Evolutionary conservation across 1,140 invertebrate species (phyloP).

Genomic region (Saccostrea echinata): DNA sequence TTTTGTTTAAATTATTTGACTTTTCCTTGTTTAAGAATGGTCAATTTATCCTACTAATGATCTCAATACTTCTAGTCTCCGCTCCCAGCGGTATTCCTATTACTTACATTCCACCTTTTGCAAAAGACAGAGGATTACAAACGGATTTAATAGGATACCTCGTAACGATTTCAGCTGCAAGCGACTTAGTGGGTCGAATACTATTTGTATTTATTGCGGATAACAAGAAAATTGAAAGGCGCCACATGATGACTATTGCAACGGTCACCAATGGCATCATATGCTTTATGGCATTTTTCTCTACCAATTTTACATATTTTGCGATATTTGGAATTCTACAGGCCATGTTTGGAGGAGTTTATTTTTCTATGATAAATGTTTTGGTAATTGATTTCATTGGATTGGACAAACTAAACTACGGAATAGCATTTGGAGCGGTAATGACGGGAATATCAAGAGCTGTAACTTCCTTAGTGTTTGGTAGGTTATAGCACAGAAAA

Average conservation of each 20-base stretch:
- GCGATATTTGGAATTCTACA: slow-evolving; percentile 15
- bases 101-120: no score
- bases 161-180: slow-evolving; percentile 7
- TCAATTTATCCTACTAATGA: slow-evolving; percentile 17
- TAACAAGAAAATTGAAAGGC: slow-evolving; percentile 12
- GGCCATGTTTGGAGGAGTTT: no score
- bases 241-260: slow-evolving; percentile 40
- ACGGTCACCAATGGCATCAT: slow-evolving; percentile 14
- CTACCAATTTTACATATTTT: background rate
- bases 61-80: background rate
- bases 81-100: slow-evolving; percentile 10
- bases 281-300: no score
- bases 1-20: no score
- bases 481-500: background rate
- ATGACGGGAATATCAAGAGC: background rate
- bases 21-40: slow-evolving; percentile 23
- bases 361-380: background rate
- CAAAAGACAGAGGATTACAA: no score
- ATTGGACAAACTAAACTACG: background rate
- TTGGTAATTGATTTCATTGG: background rate
- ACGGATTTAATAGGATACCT: slow-evolving; percentile 16
- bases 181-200: slow-evolving; percentile 14
- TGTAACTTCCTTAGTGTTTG: background rate
- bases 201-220: slow-evolving; percentile 28
- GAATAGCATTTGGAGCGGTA: background rate